Percentiles rank a stretch among this genome's conserved stretches.
phyloP scores from a whole-genome alignment of 2,888 invertebrate species.

The Eupithecia subumbrata region DNA sequence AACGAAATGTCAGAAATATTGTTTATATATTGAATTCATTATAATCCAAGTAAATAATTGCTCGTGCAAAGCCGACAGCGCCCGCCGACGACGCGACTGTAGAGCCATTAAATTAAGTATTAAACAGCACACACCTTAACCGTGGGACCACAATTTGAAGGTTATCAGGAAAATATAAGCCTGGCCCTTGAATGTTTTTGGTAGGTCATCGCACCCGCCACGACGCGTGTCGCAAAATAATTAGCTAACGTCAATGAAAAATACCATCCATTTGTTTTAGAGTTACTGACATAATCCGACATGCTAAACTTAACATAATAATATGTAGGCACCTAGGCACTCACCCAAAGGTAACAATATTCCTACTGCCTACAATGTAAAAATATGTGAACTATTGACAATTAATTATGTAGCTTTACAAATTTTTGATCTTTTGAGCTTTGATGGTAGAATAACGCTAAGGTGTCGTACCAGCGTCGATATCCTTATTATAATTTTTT shows the following conservation, averaged over 20 bases:
- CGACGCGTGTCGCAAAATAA: conserved; percentile 54
- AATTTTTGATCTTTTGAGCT: neutral
- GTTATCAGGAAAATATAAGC: conserved; percentile 60
- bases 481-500: neutral
- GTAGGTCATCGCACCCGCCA: conserved; percentile 61
- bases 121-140: conserved; percentile 47
- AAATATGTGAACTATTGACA: neutral
- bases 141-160: conserved; percentile 57
- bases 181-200: conserved; percentile 61
- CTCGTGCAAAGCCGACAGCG: conserved; percentile 23
- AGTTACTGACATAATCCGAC: neutral
- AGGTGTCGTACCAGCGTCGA: neutral
- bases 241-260: conserved; percentile 47
- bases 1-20: neutral
- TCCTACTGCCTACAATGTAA: neutral
- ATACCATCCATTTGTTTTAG: conserved; percentile 33
- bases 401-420: neutral
- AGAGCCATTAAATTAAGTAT: conserved; percentile 38
- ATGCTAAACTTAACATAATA: neutral
- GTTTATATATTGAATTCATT: neutral
- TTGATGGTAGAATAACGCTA: neutral
- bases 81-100: conserved; percentile 15
- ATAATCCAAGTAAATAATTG: conserved; percentile 19
- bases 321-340: neutral
- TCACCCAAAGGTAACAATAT: neutral